Conservation (phyloP, 1,140 invertebrate species). For the Saccostrea cuccullata region DNA sequence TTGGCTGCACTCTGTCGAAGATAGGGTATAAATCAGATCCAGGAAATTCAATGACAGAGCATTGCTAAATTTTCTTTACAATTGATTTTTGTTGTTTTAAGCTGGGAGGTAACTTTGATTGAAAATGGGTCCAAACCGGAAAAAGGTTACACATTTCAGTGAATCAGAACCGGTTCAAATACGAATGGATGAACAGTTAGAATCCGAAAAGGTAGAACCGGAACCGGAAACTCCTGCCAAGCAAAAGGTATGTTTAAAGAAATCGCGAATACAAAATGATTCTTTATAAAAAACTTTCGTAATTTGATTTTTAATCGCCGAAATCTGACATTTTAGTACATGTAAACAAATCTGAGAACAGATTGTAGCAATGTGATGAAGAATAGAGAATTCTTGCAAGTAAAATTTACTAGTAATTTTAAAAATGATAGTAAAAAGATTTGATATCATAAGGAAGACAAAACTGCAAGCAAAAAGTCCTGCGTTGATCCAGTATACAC, state of each 20-base stretch:
- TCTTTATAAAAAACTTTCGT: background rate
- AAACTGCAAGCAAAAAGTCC: no score
- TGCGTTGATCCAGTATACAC: no score
- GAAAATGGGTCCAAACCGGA: conserved; percentile 8
- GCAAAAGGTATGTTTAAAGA: background rate
- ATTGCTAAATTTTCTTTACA: background rate
- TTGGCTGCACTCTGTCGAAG: background rate
- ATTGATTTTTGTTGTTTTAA: background rate
- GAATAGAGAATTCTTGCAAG: no score
- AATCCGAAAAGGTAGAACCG: conserved; percentile 4
- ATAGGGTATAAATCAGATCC: background rate
- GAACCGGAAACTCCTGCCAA: background rate
- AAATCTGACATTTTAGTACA: background rate
- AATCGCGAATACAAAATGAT: background rate
- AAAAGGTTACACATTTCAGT: conserved; percentile 8
- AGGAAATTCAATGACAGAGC: background rate
- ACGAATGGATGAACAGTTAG: conserved; percentile 14
- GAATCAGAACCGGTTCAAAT: conserved; percentile 10
- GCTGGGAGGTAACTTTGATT: background rate
- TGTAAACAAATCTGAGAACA: background rate
- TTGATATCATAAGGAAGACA: no score
- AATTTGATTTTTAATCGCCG: background rate
- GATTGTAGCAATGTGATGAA: no score
- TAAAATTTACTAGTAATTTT: no score
- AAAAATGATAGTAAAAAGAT: no score